phyloP scores from a whole-genome alignment of 2,888 invertebrate genomes.

The Didymodactylos carnosus region DNA sequence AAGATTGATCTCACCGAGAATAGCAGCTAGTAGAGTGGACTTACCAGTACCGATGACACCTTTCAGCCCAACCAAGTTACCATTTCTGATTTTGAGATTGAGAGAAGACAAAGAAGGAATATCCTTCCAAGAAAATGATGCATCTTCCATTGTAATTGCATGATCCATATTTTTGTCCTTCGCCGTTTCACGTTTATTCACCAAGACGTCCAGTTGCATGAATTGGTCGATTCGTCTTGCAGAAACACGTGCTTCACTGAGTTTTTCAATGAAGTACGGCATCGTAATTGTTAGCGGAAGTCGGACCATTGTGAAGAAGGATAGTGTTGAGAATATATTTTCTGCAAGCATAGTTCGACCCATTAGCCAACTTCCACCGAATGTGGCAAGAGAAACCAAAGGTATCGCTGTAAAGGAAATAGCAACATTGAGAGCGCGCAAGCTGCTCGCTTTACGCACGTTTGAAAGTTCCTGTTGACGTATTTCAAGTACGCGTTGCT shows the following conservation, averaged over 20 bases:
- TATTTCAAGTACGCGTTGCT: conserved; percentile 54
- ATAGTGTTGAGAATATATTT: background rate
- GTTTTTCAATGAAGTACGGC: background rate
- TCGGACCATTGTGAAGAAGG: background rate
- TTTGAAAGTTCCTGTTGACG: conserved; percentile 43
- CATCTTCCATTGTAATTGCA: background rate
- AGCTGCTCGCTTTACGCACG: conserved; percentile 37
- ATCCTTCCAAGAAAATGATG: background rate
- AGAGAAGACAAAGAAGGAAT: conserved; percentile 23
- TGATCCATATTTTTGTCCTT: background rate
- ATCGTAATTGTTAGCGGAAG: background rate
- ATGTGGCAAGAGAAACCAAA: background rate
- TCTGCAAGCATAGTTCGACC: background rate
- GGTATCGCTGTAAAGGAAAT: background rate
- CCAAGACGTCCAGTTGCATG: background rate
- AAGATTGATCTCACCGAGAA: conserved; percentile 66
- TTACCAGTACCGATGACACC: conserved; percentile 39
- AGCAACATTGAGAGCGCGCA: conserved; percentile 40
- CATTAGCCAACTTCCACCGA: background rate
- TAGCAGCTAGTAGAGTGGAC: conserved; percentile 58
- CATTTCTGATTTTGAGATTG: conserved; percentile 26
- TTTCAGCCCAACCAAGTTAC: conserved; percentile 45
- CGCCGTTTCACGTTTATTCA: background rate
- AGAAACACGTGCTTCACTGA: background rate
- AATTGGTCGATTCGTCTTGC: background rate